These are phyloP conservation scores for Crioceris asparagi DNA, from an alignment of 2,888 invertebrate genomes.

Conservation along the genomic window DNA sequence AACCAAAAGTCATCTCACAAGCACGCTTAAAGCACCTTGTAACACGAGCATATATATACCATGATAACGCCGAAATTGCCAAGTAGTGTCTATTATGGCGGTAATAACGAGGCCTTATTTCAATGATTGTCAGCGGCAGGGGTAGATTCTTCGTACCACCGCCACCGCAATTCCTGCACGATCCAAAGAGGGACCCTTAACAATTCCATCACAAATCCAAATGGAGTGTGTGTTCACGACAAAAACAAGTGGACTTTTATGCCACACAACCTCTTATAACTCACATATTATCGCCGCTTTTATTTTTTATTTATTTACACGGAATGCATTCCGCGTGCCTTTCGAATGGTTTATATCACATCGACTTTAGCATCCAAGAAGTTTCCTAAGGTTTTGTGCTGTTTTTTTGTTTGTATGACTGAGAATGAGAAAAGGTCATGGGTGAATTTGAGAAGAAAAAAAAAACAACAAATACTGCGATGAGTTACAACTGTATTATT, in stretches of 20 bases:
- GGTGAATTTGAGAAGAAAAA: too few species aligned
- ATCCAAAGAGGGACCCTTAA: conserved; percentile 23
- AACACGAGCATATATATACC: conserved; percentile 19
- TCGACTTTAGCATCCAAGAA: too few species aligned
- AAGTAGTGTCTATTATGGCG: conserved; percentile 32
- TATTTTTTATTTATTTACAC: too few species aligned
- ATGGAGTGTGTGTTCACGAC: conserved; percentile 33
- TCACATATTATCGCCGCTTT: too few species aligned
- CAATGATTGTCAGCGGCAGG: conserved; percentile 38
- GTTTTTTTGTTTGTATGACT: too few species aligned
- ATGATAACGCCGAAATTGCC: conserved; percentile 24
- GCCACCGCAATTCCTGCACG: conserved; percentile 27
- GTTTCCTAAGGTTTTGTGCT: too few species aligned
- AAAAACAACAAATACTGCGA: too few species aligned
- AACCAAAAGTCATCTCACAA: too few species aligned
- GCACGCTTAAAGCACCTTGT: conserved; percentile 13
- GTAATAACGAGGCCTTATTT: conserved; percentile 36
- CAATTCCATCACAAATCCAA: conserved; percentile 29
- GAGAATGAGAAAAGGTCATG: too few species aligned
- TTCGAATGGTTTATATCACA: too few species aligned
- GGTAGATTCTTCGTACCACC: conserved; percentile 29
- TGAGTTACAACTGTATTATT: too few species aligned
- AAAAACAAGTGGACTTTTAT: conserved; percentile 31
- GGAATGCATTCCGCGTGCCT: too few species aligned
- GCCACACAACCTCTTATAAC: conserved; percentile 16